phyloP scores from a whole-genome alignment of 2,888 invertebrate species.

The Mycalesis mineus region DNA sequence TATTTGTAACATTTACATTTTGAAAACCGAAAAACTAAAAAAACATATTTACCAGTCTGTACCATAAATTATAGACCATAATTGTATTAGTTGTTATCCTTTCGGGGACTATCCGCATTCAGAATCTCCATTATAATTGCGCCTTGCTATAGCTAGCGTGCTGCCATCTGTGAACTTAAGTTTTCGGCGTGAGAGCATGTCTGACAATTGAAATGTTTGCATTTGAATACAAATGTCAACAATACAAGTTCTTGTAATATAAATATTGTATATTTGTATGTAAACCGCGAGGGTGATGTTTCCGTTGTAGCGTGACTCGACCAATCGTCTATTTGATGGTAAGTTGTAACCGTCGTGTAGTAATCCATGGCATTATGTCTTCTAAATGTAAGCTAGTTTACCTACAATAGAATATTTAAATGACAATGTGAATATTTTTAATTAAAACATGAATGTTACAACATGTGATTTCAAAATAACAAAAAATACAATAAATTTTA shows the following conservation, averaged over 20 bases:
- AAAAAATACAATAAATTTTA: slow-evolving; percentile 80
- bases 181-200: not conserved
- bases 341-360: slow-evolving; percentile 55
- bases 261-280: slow-evolving; percentile 76
- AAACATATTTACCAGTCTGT: no score
- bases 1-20: no score
- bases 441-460: slow-evolving; percentile 81
- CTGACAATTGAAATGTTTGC: not conserved
- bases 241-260: slow-evolving; percentile 69
- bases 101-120: no score
- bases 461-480: slow-evolving; percentile 81
- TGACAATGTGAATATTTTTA: slow-evolving; percentile 83
- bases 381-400: slow-evolving; percentile 76
- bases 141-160: no score
- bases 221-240: slow-evolving; percentile 46
- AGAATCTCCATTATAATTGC: no score
- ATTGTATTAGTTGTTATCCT: no score
- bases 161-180: no score
- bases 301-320: slow-evolving; percentile 70
- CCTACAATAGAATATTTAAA: slow-evolving; percentile 80
- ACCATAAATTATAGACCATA: no score
- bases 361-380: slow-evolving; percentile 76
- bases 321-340: slow-evolving; percentile 70
- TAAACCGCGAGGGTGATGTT: slow-evolving; percentile 64
- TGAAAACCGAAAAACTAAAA: no score